Conservation (phyloP, 2,113 vertebrate species). For the Acrocephalus arundinaceus region DNA sequence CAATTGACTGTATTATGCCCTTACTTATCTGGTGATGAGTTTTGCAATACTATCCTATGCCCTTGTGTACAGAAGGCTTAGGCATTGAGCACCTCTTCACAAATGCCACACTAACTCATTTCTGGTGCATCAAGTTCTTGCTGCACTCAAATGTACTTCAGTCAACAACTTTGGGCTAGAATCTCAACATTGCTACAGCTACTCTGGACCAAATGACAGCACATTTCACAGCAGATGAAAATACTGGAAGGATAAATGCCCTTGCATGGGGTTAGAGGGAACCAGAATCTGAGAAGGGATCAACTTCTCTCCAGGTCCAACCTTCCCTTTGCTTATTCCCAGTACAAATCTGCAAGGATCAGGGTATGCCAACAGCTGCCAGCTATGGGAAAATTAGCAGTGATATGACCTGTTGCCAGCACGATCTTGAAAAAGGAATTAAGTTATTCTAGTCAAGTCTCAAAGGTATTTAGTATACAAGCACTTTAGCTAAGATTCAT, state of each 20-base stretch:
- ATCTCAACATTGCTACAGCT: neutral
- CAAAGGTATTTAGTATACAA: neutral
- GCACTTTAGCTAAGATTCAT: neutral
- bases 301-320: neutral
- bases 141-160: neutral
- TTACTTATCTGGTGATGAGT: neutral
- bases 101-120: neutral
- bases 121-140: neutral
- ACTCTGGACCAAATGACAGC: neutral
- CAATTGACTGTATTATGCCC: neutral
- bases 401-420: neutral
- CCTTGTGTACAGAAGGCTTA: neutral
- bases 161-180: neutral
- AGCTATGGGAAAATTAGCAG: neutral
- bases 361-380: neutral
- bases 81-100: neutral
- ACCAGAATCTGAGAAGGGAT: neutral
- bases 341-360: neutral
- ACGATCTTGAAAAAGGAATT: neutral
- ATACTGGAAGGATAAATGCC: neutral
- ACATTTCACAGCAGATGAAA: neutral
- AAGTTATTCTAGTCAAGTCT: neutral
- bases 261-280: rapidly evolving
- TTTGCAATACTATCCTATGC: neutral
- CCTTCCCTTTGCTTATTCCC: neutral